Evolutionary conservation across 2,797 vertebrate genomes (phyloP).

Genomic region (Hoplostethus atlanticus): DNA sequence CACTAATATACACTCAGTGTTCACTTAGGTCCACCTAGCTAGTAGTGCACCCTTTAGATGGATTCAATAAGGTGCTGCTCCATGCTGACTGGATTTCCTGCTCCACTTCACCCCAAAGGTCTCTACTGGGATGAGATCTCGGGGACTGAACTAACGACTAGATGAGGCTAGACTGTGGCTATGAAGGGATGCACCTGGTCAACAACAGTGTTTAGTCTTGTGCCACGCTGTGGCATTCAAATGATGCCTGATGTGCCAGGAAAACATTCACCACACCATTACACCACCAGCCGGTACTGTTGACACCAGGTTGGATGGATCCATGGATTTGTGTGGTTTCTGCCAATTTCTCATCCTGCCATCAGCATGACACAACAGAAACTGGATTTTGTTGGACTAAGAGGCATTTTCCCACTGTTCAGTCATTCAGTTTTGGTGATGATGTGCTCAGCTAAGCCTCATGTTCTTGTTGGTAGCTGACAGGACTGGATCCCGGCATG

Average conservation of each 20-base stretch:
- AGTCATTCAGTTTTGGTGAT: constrained; percentile 2
- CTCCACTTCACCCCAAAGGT: too few relatives aligned
- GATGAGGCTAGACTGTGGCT: background rate
- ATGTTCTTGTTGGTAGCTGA: constrained; percentile 6
- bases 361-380: constrained; percentile 15
- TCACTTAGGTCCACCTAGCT: too few relatives aligned
- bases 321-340: constrained; percentile 11
- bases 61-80: too few relatives aligned
- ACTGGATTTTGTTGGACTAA: background rate
- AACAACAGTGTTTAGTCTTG: constrained; percentile 17
- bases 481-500: constrained; percentile 9
- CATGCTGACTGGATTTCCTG: too few relatives aligned
- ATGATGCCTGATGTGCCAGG: constrained; percentile 33
- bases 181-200: constrained; percentile 26
- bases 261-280: constrained; percentile 65
- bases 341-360: constrained; percentile 18
- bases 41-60: too few relatives aligned
- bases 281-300: constrained; percentile 25
- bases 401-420: too few relatives aligned
- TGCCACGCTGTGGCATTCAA: too few relatives aligned
- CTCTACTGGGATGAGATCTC: too few relatives aligned
- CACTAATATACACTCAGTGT: background rate
- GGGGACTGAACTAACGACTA: too few relatives aligned
- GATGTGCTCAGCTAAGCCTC: background rate
- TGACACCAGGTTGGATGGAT: constrained; percentile 33